A percentile compares a stretch with the other conserved stretches of the same genome.
phyloP scores from a whole-genome alignment of 1,140 invertebrate genomes.

The Vanessa atalanta region DNA sequence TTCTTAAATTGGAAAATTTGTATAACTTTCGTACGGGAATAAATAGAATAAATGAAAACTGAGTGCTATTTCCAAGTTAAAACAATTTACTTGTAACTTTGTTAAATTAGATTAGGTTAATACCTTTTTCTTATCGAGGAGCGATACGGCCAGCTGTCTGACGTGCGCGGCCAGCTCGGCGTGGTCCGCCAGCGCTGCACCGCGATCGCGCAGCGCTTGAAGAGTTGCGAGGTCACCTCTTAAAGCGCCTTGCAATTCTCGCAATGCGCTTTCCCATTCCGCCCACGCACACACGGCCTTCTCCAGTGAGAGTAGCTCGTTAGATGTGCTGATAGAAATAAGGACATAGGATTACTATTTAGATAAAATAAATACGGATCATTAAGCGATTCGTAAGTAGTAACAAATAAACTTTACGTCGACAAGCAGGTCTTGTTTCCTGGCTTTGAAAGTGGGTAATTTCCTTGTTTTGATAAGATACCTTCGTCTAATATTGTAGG shows the following conservation, averaged over 20 bases:
- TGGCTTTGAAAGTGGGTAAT: not conserved
- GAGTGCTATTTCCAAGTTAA: no score
- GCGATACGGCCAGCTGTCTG: constrained; percentile 68
- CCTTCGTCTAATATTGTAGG: no score
- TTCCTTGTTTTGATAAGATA: not conserved
- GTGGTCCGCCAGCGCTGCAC: constrained; percentile 58
- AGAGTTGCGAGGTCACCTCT: constrained; percentile 78
- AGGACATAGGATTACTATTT: not conserved
- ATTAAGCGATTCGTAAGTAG: not conserved
- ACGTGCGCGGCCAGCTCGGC: constrained; percentile 71
- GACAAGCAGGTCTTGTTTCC: not conserved
- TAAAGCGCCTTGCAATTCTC: constrained; percentile 78
- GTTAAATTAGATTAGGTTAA: no score
- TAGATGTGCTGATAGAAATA: constrained; percentile 61
- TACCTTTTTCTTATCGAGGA: constrained; percentile 77
- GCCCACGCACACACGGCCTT: constrained; percentile 78
- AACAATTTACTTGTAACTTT: no score
- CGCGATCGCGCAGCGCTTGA: constrained; percentile 64
- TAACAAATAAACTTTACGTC: not conserved
- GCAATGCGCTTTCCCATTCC: constrained; percentile 80
- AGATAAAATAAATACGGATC: not conserved
- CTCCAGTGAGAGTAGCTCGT: constrained; percentile 74
- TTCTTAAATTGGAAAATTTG: no score
- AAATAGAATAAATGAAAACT: no score
- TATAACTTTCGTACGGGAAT: no score